Conservation (phyloP, 1,140 invertebrate genomes). For the roundworm (Caenorhabditis elegans) region DNA sequence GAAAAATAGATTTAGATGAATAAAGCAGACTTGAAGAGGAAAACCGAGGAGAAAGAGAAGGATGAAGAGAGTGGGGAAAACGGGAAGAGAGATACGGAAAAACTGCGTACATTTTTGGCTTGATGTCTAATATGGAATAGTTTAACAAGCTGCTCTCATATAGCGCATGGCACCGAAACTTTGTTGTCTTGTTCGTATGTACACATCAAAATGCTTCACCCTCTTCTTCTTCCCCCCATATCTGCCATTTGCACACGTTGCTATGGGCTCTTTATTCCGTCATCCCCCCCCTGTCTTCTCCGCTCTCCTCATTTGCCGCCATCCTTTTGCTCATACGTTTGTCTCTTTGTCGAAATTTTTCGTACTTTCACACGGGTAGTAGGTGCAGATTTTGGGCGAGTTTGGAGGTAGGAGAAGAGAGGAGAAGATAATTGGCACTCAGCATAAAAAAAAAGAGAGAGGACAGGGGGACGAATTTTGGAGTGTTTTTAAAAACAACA, state of each 20-base stretch:
- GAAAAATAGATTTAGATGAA: constrained; percentile 31
- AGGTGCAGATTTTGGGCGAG: neutral
- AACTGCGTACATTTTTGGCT: neutral
- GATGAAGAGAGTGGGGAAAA: neutral
- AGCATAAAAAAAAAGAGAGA: neutral
- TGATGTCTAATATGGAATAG: constrained; percentile 24
- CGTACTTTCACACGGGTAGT: neutral
- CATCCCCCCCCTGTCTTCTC: neutral
- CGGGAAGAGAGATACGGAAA: neutral
- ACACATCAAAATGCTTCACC: neutral
- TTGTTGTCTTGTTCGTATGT: constrained; percentile 12
- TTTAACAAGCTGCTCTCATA: neutral
- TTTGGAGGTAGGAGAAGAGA: neutral
- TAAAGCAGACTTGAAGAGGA: neutral
- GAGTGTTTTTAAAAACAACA: too few species aligned
- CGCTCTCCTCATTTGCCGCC: neutral
- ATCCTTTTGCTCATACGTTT: neutral
- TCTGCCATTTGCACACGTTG: constrained; percentile 19
- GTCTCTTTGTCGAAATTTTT: constrained; percentile 5
- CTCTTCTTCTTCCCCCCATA: neutral
- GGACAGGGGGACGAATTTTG: neutral
- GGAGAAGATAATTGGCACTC: constrained; percentile 12
- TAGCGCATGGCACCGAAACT: neutral
- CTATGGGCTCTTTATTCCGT: neutral
- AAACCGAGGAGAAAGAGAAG: neutral